Evolutionary conservation across 2,113 vertebrate species (phyloP).

Genomic region (Ifrita kowaldi): DNA sequence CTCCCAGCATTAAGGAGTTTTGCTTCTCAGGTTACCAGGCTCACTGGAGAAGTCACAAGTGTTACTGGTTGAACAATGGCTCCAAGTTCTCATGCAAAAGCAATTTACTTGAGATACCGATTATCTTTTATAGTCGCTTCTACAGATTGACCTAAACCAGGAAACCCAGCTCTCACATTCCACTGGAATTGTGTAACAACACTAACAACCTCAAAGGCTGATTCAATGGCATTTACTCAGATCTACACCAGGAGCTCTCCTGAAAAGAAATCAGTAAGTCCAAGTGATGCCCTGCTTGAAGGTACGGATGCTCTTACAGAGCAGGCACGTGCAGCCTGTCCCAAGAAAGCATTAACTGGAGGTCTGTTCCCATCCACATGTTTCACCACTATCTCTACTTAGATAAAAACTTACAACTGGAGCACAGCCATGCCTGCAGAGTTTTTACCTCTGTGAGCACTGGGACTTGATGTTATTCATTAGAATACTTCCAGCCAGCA

Average conservation of each 20-base stretch:
- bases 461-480: not conserved
- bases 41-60: conserved; percentile 9
- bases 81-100: not conserved
- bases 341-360: not conserved
- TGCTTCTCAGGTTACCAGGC: conserved; percentile 36
- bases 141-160: conserved; percentile 51
- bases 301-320: not conserved
- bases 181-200: conserved; percentile 62
- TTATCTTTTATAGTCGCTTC: conserved; percentile 36
- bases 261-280: not conserved
- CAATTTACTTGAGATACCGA: conserved; percentile 15
- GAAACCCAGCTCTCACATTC: conserved; percentile 58
- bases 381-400: not conserved
- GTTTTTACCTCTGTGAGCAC: not conserved
- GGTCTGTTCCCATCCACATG: not conserved
- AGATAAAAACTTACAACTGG: not conserved
- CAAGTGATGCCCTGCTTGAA: not conserved
- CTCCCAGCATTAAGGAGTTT: not conserved
- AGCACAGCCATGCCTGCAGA: not conserved
- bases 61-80: conserved; percentile 3
- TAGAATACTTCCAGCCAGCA: not conserved
- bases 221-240: not conserved
- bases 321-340: not conserved
- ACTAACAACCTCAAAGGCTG: conserved; percentile 29
- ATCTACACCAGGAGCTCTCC: not conserved